Percentiles rank a stretch among this genome's conserved stretches.
These are phyloP conservation scores for Sturmia bella DNA, from an alignment of 2,888 invertebrate species.

Conservation along the genomic window DNA sequence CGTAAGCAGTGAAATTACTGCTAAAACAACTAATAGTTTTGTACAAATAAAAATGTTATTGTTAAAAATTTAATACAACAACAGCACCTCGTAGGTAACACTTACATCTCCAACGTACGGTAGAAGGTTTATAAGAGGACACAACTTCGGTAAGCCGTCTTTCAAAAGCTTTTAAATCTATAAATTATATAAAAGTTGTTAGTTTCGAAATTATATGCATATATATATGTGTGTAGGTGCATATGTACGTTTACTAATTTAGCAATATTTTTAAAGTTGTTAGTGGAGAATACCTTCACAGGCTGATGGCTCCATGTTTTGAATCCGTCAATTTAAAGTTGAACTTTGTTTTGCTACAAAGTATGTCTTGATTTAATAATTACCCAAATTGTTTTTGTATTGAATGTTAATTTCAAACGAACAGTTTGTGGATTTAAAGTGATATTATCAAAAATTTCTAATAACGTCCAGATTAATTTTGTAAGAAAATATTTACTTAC, in stretches of 20 bases:
- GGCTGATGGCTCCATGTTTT: slow-evolving; percentile 90
- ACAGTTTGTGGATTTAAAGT: too few relatives aligned
- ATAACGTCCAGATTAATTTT: too few relatives aligned
- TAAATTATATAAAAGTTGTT: slow-evolving; percentile 73
- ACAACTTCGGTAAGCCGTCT: slow-evolving; percentile 98
- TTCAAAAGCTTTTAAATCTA: slow-evolving; percentile 99
- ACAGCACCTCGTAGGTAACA: slow-evolving; percentile 71
- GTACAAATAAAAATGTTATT: neutral
- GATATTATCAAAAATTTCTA: too few relatives aligned
- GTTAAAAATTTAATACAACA: neutral
- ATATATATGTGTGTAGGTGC: too few relatives aligned
- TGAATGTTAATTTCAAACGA: too few relatives aligned
- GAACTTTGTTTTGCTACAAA: neutral
- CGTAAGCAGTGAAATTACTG: slow-evolving; percentile 93
- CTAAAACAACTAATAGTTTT: slow-evolving; percentile 87
- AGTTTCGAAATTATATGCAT: too few relatives aligned
- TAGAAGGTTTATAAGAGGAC: slow-evolving; percentile 95
- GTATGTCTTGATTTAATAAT: too few relatives aligned
- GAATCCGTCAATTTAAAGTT: slow-evolving; percentile 7
- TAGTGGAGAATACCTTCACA: slow-evolving; percentile 88
- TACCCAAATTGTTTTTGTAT: too few relatives aligned
- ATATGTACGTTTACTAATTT: neutral
- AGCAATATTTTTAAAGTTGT: slow-evolving; percentile 6
- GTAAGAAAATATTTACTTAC: too few relatives aligned
- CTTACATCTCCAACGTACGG: slow-evolving; percentile 97